Percentiles rank a stretch among this genome's conserved stretches.
These are phyloP conservation scores for Heliconius himera DNA, from an alignment of 1,140 invertebrate species.

Conservation along the genomic window DNA sequence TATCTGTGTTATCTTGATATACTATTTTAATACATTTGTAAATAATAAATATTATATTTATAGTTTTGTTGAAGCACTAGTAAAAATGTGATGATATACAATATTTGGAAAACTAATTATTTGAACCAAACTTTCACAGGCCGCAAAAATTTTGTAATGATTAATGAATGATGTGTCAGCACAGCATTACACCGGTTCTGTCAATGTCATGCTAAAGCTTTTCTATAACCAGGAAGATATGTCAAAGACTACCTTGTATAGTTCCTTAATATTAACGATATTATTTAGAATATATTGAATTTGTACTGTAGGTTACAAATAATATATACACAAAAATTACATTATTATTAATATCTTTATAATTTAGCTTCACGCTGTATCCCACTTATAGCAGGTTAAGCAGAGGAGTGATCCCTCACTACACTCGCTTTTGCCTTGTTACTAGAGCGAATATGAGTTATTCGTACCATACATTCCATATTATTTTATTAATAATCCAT, in stretches of 20 bases:
- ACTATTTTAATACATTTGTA: slow-evolving; percentile 9
- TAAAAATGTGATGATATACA: slow-evolving; percentile 2
- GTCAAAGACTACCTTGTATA: neutral
- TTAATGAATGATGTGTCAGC: slow-evolving; percentile 24
- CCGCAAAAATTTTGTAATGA: slow-evolving; percentile 19
- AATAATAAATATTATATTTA: neutral
- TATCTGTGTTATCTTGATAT: neutral
- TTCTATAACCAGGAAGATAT: neutral
- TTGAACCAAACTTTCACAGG: slow-evolving; percentile 4
- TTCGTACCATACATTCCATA: no score
- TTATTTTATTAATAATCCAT: no score
- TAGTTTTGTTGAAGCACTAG: neutral
- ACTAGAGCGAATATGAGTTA: no score
- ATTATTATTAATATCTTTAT: no score
- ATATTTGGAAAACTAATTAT: slow-evolving; percentile 16
- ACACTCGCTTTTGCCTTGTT: no score
- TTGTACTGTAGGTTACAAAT: no score
- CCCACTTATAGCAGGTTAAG: no score
- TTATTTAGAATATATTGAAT: neutral
- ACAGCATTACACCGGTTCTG: neutral
- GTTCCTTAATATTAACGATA: neutral
- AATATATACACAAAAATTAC: no score
- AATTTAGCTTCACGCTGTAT: no score
- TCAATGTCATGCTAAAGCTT: slow-evolving; percentile 15
- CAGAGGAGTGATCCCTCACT: no score